Conservation (phyloP, 2,113 vertebrate species). For the Macaca fascicularis region T2T-MFA8v1.1 NC_088376.1:141147001-141147500, state of each 20-base stretch:
- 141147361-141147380: neutral
- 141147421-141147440: neutral
- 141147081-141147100: constrained; percentile 58
- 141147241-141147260: neutral
- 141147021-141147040: neutral
- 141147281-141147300: constrained; percentile 2
- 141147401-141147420: neutral
- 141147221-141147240: neutral
- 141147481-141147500: neutral
- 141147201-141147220: neutral
- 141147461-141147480: neutral
- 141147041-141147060: neutral
- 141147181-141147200: neutral
- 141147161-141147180: neutral
- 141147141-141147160: constrained; percentile 54
- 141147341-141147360: neutral
- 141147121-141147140: constrained; percentile 67
- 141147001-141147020: neutral
- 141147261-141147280: neutral
- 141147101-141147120: constrained; percentile 9
- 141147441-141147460: neutral
- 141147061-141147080: constrained; percentile 50
- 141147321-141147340: neutral
- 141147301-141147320: neutral
- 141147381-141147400: neutral